Evolutionary conservation across 23 tunicate species (phyloP).

Genomic region (Styela clava): DNA sequence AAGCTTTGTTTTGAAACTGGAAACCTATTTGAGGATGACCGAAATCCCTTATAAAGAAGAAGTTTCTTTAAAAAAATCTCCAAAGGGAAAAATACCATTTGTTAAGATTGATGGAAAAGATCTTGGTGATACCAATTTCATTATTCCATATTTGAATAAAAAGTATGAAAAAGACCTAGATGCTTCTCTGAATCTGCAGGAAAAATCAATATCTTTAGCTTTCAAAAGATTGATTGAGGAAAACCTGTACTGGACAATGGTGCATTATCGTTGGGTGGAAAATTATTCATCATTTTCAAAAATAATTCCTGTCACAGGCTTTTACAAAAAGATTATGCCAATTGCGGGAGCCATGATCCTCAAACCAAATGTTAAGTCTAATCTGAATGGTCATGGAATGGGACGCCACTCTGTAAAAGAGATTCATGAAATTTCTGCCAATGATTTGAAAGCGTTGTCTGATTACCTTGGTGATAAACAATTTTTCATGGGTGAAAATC

Average conservation of each 20-base stretch:
- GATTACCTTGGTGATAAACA: constrained; percentile 41
- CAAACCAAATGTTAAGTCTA: not conserved
- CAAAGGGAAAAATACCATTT: constrained; percentile 56
- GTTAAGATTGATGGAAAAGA: constrained; percentile 43
- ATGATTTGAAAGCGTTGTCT: constrained; percentile 42
- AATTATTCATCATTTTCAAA: constrained; percentile 8
- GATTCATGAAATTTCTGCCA: constrained; percentile 31
- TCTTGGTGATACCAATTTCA: constrained; percentile 36
- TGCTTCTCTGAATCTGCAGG: constrained; percentile 20
- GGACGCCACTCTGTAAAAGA: constrained; percentile 48
- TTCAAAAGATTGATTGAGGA: constrained; percentile 49
- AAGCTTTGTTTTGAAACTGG: constrained; percentile 35
- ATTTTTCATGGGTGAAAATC: constrained; percentile 45
- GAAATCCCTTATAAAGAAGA: constrained; percentile 21
- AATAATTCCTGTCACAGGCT: constrained; percentile 10
- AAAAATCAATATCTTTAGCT: constrained; percentile 36
- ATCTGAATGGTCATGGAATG: constrained; percentile 22
- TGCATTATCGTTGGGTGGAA: constrained; percentile 40
- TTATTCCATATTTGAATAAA: constrained; percentile 37
- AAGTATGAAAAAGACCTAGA: constrained; percentile 26
- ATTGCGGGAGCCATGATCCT: not conserved
- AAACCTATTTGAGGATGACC: constrained; percentile 51
- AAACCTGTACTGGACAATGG: constrained; percentile 49
- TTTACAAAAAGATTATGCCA: constrained; percentile 21
- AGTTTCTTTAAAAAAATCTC: constrained; percentile 21